Evolutionary conservation across 2,113 vertebrate species (phyloP), one percentile per base, ranked within the genome.

Genomic region (Anhinga anhinga): DNA sequence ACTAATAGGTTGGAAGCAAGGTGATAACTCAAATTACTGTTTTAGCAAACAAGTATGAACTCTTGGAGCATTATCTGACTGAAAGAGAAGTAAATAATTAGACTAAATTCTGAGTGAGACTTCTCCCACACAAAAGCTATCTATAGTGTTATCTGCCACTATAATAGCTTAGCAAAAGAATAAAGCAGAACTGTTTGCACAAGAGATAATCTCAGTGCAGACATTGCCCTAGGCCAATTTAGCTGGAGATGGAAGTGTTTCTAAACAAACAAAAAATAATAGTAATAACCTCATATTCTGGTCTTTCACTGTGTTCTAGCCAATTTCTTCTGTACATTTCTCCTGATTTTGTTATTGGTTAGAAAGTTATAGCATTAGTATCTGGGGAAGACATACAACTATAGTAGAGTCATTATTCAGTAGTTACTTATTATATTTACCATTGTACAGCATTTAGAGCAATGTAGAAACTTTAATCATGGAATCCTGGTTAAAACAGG

Each of bases 61-160:
- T 70, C 82, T 34, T 42, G 11, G 5, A 79, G 16, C 7, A 40
- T 74, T 78, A 67, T 34, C 72, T 86, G 67, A 61, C 72, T 55
- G 52, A 91, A 95, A 94, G 52, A 29, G 71, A 92, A 81, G 32
- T 38, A 92, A 88, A 91, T 78, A 82, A 95, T 89, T 82, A 72
- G 32, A n/a, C 38, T 91, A 23, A 47, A 25, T 67, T 83, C 67
- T 59, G n/a, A 92, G 47, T 34, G 53, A 86, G 32, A 44, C 6
- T 91, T 86, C 63, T 87, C 67, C 62, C 50, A 56, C 30, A 34
- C 23, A 87, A 69, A 90, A 93, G 40, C 62, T 82, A 55, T 85
- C 66, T 82, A 11, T 49, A 11, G 19, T 72, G 7, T 45, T 94
- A 92, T 92, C 80, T 83, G 49, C 34, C 34, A 36, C 19, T 49